Conservation (phyloP, 2,888 invertebrate species). For the Cataglyphis altisquamis region DNA sequence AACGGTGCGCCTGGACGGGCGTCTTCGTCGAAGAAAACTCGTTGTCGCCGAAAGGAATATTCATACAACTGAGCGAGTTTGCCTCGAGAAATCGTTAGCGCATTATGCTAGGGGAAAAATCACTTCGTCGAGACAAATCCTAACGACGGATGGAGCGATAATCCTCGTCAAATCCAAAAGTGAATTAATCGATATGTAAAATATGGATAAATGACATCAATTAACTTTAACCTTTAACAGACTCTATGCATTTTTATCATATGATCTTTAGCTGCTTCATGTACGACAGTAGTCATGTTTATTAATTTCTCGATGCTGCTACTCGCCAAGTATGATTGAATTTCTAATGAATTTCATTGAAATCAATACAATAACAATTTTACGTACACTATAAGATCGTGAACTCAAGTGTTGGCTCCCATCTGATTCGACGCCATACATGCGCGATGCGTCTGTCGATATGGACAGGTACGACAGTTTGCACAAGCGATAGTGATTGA, state of each 20-base stretch:
- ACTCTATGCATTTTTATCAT: background rate
- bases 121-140: background rate
- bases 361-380: conserved; percentile 16
- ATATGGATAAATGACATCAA: background rate
- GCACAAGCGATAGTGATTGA: conserved; percentile 84
- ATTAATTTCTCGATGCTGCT: background rate
- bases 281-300: background rate
- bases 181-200: conserved; percentile 4
- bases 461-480: conserved; percentile 68
- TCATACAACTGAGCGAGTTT: conserved; percentile 60
- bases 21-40: conserved; percentile 62
- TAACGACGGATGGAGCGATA: background rate
- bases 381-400: conserved; percentile 53
- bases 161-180: background rate
- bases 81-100: conserved; percentile 62
- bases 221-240: background rate
- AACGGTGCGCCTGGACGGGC: conserved; percentile 67
- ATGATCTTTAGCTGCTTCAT: background rate
- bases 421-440: conserved; percentile 38
- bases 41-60: conserved; percentile 71
- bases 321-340: background rate
- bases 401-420: conserved; percentile 64
- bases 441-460: conserved; percentile 56
- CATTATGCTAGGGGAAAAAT: conserved; percentile 19
- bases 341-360: conserved; percentile 23